phyloP scores from a whole-genome alignment of 2,797 vertebrate genomes.

The Odontamblyopus lacepedii region DNA sequence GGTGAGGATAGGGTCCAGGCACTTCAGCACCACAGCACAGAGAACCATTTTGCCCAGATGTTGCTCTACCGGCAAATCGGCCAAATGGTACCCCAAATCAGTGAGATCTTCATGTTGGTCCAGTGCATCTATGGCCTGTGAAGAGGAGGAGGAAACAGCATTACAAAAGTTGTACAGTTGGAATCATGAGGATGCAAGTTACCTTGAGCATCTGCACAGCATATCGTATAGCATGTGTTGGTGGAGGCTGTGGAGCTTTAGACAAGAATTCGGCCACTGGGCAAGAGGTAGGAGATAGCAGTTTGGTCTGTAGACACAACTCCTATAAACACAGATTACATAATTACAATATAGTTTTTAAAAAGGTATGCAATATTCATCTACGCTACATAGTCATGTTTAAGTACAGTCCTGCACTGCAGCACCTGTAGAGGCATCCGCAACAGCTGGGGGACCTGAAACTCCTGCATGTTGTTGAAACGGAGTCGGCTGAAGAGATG shows the following conservation, averaged over 20 bases:
- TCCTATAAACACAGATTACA: conserved; percentile 76
- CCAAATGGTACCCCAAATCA: conserved; percentile 91
- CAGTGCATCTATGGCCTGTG: conserved; percentile 91
- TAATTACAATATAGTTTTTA: not conserved
- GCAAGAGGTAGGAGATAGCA: conserved; percentile 86
- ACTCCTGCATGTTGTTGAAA: conserved; percentile 91
- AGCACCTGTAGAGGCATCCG: conserved; percentile 93
- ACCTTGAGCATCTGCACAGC: conserved; percentile 96
- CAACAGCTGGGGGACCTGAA: conserved; percentile 91
- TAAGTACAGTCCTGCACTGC: not conserved
- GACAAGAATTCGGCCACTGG: conserved; percentile 89
- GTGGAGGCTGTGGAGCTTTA: conserved; percentile 93
- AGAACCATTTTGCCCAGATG: conserved; percentile 98
- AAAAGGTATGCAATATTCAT: not conserved
- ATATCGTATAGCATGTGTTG: conserved; percentile 84
- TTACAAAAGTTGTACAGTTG: not conserved
- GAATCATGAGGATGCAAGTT: conserved; percentile 3
- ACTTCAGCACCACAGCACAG: conserved; percentile 89
- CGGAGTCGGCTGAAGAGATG: conserved; percentile 89
- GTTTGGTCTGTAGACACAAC: conserved; percentile 94
- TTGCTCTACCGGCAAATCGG: conserved; percentile 91
- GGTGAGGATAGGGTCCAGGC: conserved; percentile 94
- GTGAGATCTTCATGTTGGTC: conserved; percentile 91
- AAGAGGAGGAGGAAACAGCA: not conserved
- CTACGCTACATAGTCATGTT: not conserved